Conservation (phyloP, 2,888 invertebrate genomes). For the Macrophya alboannulata region DNA sequence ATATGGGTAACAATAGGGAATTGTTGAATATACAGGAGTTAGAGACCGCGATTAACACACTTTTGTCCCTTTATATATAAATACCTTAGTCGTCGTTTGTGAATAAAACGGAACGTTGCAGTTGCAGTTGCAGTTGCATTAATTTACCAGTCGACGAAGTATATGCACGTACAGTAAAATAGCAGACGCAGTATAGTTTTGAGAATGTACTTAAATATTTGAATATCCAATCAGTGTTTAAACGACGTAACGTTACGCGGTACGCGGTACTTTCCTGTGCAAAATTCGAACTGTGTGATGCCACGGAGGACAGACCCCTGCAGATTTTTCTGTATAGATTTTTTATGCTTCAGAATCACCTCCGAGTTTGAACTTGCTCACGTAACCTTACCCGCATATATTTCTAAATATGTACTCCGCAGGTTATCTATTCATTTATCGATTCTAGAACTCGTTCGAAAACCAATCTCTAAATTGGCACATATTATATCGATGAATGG, state of each 20-base stretch:
- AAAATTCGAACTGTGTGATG: not conserved
- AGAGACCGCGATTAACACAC: not conserved
- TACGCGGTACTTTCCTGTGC: too few species aligned
- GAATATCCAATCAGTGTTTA: conserved; percentile 29
- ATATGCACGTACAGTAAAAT: not conserved
- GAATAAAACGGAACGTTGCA: not conserved
- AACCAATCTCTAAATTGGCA: conserved; percentile 50
- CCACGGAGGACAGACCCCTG: too few species aligned
- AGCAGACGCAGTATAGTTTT: not conserved
- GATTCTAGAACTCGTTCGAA: conserved; percentile 30
- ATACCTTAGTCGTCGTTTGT: not conserved
- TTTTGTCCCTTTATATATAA: not conserved
- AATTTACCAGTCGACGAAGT: not conserved
- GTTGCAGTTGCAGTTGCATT: not conserved
- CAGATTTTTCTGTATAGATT: not conserved
- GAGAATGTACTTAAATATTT: conserved; percentile 42
- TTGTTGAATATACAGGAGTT: not conserved
- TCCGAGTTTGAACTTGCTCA: not conserved
- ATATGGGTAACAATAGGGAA: not conserved
- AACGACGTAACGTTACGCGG: conserved; percentile 7
- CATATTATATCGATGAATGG: not conserved
- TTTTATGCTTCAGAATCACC: not conserved
- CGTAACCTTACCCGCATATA: not conserved
- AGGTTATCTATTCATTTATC: conserved; percentile 6
- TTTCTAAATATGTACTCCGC: not conserved